phyloP scores from a whole-genome alignment of 2,888 invertebrate species.

The Brachypalpus laphriformis region DNA sequence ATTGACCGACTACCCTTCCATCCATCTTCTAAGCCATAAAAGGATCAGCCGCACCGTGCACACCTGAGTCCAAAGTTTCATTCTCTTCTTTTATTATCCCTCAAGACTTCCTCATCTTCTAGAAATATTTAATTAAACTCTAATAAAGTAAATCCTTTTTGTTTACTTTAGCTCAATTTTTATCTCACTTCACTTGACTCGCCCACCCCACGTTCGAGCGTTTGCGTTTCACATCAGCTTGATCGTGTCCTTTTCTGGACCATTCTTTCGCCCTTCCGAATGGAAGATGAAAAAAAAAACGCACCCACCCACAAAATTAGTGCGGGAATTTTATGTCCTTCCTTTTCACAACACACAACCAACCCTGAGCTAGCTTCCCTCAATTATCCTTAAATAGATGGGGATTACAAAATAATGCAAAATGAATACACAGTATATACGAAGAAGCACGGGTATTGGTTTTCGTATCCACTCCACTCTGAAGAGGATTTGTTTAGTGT shows the following conservation, averaged over 20 bases:
- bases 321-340: slow-evolving; percentile 63
- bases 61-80: slow-evolving; percentile 65
- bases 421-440: slow-evolving; percentile 65
- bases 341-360: slow-evolving; percentile 14
- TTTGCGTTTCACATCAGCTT: slow-evolving; percentile 24
- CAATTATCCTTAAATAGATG: slow-evolving; percentile 74
- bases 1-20: slow-evolving; percentile 71
- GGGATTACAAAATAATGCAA: slow-evolving; percentile 74
- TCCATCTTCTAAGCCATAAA: slow-evolving; percentile 68
- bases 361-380: slow-evolving; percentile 43
- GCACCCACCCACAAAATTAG: slow-evolving; percentile 68
- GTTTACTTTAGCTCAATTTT: slow-evolving; percentile 71
- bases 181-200: slow-evolving; percentile 60
- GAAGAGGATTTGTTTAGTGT: slow-evolving; percentile 71
- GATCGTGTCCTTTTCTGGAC: slow-evolving; percentile 50
- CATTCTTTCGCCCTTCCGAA: background rate
- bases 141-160: slow-evolving; percentile 82
- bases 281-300: slow-evolving; percentile 2
- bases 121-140: slow-evolving; percentile 82
- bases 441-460: slow-evolving; percentile 47
- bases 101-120: slow-evolving; percentile 62
- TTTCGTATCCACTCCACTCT: slow-evolving; percentile 49
- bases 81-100: slow-evolving; percentile 55
- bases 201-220: slow-evolving; percentile 14
- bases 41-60: slow-evolving; percentile 61